Evolutionary conservation across 1,140 invertebrate species (phyloP).

Genomic region (Protaetia brevitarsis): DNA sequence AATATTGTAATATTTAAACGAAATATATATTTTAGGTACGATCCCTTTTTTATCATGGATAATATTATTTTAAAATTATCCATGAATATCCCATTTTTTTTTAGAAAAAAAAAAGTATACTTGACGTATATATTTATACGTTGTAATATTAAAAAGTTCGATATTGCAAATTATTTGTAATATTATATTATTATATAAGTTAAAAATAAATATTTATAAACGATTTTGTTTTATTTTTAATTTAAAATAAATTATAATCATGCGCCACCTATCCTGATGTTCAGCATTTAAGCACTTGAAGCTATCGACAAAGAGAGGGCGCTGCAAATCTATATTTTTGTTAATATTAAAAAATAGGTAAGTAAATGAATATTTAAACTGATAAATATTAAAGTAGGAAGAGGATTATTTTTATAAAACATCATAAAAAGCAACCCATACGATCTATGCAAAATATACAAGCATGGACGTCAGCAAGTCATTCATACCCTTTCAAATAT

Average conservation of each 20-base stretch:
- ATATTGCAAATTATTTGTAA: not conserved
- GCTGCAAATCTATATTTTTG: not conserved
- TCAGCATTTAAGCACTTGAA: not conserved
- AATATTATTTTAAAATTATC: not conserved
- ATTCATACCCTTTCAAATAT: not conserved
- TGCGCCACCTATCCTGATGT: not conserved
- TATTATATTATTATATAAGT: not conserved
- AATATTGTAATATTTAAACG: not conserved
- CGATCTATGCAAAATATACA: no score
- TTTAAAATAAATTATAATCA: not conserved
- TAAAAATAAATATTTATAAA: constrained; percentile 22
- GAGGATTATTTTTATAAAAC: no score
- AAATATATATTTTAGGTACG: constrained; percentile 1
- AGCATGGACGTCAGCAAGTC: no score
- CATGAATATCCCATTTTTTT: not conserved
- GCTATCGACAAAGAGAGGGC: not conserved
- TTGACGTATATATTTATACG: not conserved
- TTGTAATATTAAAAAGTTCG: not conserved
- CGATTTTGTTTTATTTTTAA: not conserved
- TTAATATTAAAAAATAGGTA: not conserved
- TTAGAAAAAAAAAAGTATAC: no score
- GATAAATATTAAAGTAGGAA: no score
- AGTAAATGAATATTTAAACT: not conserved
- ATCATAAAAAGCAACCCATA: no score
- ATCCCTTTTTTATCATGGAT: no score